phyloP scores from a whole-genome alignment of 2,797 vertebrate genomes.

The Protonibea diacanthus region DNA sequence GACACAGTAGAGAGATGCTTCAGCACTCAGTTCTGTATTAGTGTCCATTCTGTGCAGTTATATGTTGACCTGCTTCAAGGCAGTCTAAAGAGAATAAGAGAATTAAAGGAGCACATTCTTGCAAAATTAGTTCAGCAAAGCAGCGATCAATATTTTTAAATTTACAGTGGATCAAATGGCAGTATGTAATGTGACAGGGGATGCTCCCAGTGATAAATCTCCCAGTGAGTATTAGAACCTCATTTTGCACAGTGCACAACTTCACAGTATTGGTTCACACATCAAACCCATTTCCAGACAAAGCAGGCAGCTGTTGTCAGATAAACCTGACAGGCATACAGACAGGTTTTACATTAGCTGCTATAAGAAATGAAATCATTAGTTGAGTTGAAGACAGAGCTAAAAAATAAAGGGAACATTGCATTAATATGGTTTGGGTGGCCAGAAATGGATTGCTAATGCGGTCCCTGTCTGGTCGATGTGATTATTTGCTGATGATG shows the following conservation, averaged over 20 bases:
- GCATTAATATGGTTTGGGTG: not conserved
- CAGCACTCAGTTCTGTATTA: conserved; percentile 3
- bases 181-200: not conserved
- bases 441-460: not conserved
- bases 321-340: too few species aligned
- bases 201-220: too few species aligned
- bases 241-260: not conserved
- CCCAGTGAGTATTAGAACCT: not conserved
- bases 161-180: not conserved
- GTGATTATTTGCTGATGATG: not conserved
- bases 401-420: not conserved
- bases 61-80: not conserved
- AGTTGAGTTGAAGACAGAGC: not conserved
- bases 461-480: not conserved
- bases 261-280: not conserved
- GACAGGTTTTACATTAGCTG: too few species aligned
- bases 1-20: conserved; percentile 8
- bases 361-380: not conserved
- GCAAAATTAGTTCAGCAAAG: not conserved
- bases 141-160: not conserved
- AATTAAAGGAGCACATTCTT: not conserved
- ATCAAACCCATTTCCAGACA: not conserved
- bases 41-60: not conserved
- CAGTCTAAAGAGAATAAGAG: not conserved
- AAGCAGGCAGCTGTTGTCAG: not conserved